phyloP scores from a whole-genome alignment of 2,113 vertebrate species.

The Panurus biarmicus region DNA sequence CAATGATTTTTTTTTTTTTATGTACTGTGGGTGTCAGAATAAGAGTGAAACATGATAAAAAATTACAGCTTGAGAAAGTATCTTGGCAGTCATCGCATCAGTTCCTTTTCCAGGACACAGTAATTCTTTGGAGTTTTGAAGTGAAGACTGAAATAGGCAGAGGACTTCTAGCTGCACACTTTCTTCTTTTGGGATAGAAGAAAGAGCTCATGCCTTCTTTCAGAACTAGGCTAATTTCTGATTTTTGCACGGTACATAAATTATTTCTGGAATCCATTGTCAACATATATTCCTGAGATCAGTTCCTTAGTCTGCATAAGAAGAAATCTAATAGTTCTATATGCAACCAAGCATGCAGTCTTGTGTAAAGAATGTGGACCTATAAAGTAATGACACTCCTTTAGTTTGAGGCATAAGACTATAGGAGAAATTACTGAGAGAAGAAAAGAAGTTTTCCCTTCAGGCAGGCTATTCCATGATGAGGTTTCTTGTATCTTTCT shows the following conservation, averaged over 20 bases:
- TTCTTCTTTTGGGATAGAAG: neutral
- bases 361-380: neutral
- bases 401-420: neutral
- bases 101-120: neutral
- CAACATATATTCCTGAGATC: neutral
- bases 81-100: neutral
- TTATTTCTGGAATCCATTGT: neutral
- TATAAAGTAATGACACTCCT: neutral
- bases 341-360: accelerated
- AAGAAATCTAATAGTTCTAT: neutral
- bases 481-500: neutral
- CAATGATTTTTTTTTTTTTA: neutral
- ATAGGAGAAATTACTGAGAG: neutral
- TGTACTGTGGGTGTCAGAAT: neutral
- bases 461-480: neutral
- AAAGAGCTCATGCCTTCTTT: neutral
- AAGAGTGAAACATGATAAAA: neutral
- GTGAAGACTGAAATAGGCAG: neutral
- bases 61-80: neutral
- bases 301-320: neutral
- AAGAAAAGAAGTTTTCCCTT: neutral
- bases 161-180: neutral
- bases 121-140: neutral
- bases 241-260: neutral
- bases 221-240: neutral